Conservation (phyloP, 2,113 vertebrate genomes). For the Embiotoca jacksoni region DNA sequence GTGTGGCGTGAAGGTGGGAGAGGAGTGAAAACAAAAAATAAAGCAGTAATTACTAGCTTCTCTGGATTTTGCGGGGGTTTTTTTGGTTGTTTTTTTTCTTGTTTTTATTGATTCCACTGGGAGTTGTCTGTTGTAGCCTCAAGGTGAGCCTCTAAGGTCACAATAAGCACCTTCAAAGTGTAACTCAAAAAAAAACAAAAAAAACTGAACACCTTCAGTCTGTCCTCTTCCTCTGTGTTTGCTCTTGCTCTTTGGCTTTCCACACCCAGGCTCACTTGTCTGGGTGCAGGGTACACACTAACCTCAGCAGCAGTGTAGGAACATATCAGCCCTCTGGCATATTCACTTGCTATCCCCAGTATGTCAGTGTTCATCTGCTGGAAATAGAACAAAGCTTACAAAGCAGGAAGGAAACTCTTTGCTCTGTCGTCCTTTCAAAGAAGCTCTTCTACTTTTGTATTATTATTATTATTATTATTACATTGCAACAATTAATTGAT, state of each 20-base stretch:
- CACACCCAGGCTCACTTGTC: conserved; percentile 5
- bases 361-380: conserved; percentile 54
- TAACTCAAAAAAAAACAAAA: conserved; percentile 25
- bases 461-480: not conserved
- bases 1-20: not conserved
- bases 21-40: not conserved
- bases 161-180: conserved; percentile 33
- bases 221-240: conserved; percentile 29
- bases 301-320: conserved; percentile 32
- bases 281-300: conserved; percentile 3
- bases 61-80: conserved; percentile 4
- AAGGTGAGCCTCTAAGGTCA: conserved; percentile 51
- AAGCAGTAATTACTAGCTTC: conserved; percentile 14
- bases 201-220: conserved; percentile 28
- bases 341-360: conserved; percentile 18
- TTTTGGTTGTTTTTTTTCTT: conserved; percentile 12
- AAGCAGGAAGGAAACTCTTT: conserved; percentile 20
- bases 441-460: not conserved
- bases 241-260: conserved; percentile 31
- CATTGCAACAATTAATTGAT: not conserved
- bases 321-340: conserved; percentile 50
- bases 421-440: not conserved
- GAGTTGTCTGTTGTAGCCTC: conserved; percentile 18
- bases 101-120: conserved; percentile 9
- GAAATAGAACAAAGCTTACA: conserved; percentile 45